Conservation (phyloP, 2,888 invertebrate genomes). For the Caenorhabditis sp. region DNA sequence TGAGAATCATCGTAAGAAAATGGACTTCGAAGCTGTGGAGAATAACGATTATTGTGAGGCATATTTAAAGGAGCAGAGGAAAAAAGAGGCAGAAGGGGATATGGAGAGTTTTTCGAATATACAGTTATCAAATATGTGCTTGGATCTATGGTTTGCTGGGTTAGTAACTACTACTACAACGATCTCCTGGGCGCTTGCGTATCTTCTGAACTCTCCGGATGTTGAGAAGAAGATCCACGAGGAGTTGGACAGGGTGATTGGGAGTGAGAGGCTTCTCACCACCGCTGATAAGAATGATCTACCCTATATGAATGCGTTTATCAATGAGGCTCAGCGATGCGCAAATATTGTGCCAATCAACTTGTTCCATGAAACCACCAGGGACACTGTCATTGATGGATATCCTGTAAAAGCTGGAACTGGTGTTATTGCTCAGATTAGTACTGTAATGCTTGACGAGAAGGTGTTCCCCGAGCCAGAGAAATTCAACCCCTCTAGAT, state of each 20-base stretch:
- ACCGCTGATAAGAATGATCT: slow-evolving; percentile 47
- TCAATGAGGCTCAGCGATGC: slow-evolving; percentile 40
- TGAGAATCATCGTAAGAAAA: slow-evolving; percentile 28
- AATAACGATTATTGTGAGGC: slow-evolving; percentile 33
- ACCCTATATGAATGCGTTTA: slow-evolving; percentile 45
- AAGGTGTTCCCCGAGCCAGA: slow-evolving; percentile 29
- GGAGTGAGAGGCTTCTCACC: slow-evolving; percentile 38
- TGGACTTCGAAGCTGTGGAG: slow-evolving; percentile 36
- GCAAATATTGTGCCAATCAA: slow-evolving; percentile 37
- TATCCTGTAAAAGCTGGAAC: slow-evolving; percentile 19
- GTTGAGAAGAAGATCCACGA: slow-evolving; percentile 48
- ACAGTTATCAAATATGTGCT: slow-evolving; percentile 22
- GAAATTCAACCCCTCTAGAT: slow-evolving; percentile 34
- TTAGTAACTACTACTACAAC: slow-evolving; percentile 19
- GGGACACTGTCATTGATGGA: slow-evolving; percentile 19
- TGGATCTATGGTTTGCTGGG: slow-evolving; percentile 37
- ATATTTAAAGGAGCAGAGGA: slow-evolving; percentile 38
- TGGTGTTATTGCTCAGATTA: slow-evolving; percentile 38
- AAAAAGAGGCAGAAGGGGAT: slow-evolving; percentile 24
- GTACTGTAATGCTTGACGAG: slow-evolving; percentile 29
- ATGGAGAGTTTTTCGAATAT: slow-evolving; percentile 15
- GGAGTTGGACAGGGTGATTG: slow-evolving; percentile 50
- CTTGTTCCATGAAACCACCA: slow-evolving; percentile 19
- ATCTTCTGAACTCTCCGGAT: slow-evolving; percentile 17
- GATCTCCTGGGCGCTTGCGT: slow-evolving; percentile 21